Conservation (phyloP, 2,113 vertebrate genomes). For the Apodemus speciosus region DNA sequence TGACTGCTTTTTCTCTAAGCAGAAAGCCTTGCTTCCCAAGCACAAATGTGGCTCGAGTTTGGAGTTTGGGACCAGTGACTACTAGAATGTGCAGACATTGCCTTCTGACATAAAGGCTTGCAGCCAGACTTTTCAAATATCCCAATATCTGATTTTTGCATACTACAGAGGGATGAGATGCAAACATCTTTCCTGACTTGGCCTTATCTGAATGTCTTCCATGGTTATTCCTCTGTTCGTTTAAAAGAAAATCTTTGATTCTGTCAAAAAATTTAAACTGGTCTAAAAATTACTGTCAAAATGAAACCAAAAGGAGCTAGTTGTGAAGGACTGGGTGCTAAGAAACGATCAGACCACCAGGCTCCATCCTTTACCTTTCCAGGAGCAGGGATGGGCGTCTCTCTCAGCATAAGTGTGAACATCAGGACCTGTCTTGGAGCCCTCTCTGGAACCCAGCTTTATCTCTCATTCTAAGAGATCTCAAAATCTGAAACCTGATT, state of each 20-base stretch:
- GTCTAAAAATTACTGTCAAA: background rate
- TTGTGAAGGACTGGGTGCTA: background rate
- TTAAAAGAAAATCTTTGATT: background rate
- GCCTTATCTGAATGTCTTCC: background rate
- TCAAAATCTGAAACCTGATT: background rate
- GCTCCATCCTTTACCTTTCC: background rate
- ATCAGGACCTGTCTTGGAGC: background rate
- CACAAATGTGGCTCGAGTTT: background rate
- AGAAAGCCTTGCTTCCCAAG: background rate
- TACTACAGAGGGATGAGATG: background rate
- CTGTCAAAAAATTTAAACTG: background rate
- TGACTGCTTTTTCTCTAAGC: background rate
- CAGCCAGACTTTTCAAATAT: accelerated
- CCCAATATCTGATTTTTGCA: background rate
- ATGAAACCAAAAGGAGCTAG: background rate
- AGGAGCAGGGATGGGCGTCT: accelerated
- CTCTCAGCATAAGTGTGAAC: background rate
- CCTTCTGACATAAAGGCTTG: background rate
- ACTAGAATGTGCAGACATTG: background rate
- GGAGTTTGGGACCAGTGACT: background rate
- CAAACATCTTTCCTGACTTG: accelerated
- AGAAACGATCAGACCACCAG: background rate
- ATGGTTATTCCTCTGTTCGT: background rate
- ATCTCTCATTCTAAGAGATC: background rate
- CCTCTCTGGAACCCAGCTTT: background rate